Base-by-base conservation (phyloP, 1,140 invertebrate genomes). In the Bombus polaris region DNA sequence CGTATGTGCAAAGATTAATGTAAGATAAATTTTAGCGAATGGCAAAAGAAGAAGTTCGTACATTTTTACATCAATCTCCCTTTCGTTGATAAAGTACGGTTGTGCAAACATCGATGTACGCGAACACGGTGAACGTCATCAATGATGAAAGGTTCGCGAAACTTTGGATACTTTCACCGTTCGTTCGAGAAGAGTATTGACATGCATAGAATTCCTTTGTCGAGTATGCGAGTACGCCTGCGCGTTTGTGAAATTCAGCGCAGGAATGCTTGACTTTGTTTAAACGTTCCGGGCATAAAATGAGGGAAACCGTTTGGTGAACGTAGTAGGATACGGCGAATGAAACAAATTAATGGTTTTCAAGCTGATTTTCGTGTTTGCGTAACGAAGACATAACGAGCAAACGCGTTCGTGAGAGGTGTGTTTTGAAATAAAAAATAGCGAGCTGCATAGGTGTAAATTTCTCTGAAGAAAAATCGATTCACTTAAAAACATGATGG, bases 151-250 rank as follows among this genome's bases (percentile, higher is more conserved):
- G 53, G 75, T 65, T 80, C 82, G 83, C 65, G 80, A 80, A 87
- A 87, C 72, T 88, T 89, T 72, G 72, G 70, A 79, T 62, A 89
- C 87, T 89, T 89, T 89, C 88, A 85, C 88, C 72, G 35, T 72
- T 35, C 65, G 57, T 12, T 12, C 42, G 68, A 85, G 83, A 85
- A 72, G 83, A 85, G 76, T 70, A 80, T 85, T 44, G 83, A 72
- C 77, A 28, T 62, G 83, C 68, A 72, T 47, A 80, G 77, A 85
- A 80, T 85, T 85, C 83, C 83, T 80, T 72, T 85, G 68, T 80
- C 76, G 74, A 37, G 32, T 25, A 62, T 39, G 53, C 47, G 28
- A 44, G 39, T 53, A 80, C 57, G 66, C 57, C 53, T 32, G 76
- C 57, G 68, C 66, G 76, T 80, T 80, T 85, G 59, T 47, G 83